Conservation (phyloP, 2,797 vertebrate species). For the Furcifer pardalis region DNA sequence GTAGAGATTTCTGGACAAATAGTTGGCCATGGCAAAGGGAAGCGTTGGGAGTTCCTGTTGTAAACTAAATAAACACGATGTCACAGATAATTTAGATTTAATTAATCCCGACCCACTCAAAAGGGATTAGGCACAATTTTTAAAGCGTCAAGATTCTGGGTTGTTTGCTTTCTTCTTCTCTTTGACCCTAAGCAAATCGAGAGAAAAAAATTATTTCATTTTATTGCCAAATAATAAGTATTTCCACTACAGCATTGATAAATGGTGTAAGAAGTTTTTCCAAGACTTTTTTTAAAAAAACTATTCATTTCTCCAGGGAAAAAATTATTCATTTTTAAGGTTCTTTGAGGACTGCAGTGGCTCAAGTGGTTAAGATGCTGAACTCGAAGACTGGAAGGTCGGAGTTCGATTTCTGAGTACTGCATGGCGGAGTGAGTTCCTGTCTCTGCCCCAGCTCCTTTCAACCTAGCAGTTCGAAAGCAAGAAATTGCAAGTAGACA, state of each 20-base stretch:
- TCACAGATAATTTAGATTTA: neutral
- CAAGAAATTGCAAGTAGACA: no score
- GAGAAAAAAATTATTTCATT: neutral
- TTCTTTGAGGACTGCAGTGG: no score
- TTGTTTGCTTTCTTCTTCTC: neutral
- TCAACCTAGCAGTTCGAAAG: no score
- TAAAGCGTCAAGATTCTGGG: neutral
- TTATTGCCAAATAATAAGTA: neutral
- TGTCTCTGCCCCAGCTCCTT: no score
- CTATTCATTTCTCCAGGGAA: neutral
- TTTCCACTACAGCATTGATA: neutral
- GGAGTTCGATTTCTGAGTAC: no score
- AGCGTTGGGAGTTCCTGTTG: neutral
- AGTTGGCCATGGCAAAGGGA: neutral
- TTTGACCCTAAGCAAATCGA: neutral
- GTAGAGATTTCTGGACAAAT: neutral
- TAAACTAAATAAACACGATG: constrained; percentile 9
- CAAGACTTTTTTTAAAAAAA: neutral
- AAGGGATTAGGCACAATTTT: neutral
- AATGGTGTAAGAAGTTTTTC: neutral
- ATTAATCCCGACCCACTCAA: constrained; percentile 4
- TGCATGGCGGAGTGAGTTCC: no score
- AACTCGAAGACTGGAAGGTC: no score
- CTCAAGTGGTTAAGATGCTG: no score
- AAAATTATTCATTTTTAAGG: neutral